Conservation (phyloP, 2,888 invertebrate genomes). For the Aporophyla lueneburgensis region DNA sequence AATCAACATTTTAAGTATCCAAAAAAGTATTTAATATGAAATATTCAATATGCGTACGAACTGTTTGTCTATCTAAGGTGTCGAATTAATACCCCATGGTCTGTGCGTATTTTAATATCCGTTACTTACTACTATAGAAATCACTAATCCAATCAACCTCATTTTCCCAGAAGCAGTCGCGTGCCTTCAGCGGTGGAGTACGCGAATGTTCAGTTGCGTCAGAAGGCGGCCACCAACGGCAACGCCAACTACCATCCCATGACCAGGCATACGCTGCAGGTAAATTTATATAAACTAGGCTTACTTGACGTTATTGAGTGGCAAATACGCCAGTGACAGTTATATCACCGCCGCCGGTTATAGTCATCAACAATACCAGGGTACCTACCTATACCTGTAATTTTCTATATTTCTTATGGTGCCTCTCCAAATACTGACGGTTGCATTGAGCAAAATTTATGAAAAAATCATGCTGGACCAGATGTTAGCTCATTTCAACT, state of each 20-base stretch:
- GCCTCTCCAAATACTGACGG: too few relatives aligned
- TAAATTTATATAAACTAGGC: conserved; percentile 38
- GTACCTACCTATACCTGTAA: too few relatives aligned
- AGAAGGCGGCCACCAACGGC: conserved; percentile 80
- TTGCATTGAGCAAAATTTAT: too few relatives aligned
- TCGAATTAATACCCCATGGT: too few relatives aligned
- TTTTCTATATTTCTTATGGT: too few relatives aligned
- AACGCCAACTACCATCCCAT: conserved; percentile 91
- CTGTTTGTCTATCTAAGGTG: background rate
- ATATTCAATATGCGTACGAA: background rate
- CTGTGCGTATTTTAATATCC: background rate
- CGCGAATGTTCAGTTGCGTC: conserved; percentile 87
- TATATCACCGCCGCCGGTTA: too few relatives aligned
- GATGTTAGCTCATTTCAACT: too few relatives aligned
- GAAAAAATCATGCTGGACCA: too few relatives aligned
- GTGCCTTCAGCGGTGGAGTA: conserved; percentile 91
- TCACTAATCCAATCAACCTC: fast-evolving
- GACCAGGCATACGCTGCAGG: conserved; percentile 86
- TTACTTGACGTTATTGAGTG: too few relatives aligned
- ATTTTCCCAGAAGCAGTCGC: conserved; percentile 88
- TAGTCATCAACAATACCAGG: too few relatives aligned
- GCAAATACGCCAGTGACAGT: too few relatives aligned
- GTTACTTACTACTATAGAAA: background rate
- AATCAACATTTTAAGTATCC: too few relatives aligned
- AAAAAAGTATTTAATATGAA: background rate